These are phyloP conservation scores for Tinea semifulvella DNA, from an alignment of 2,888 invertebrate species.

Conservation along the genomic window DNA sequence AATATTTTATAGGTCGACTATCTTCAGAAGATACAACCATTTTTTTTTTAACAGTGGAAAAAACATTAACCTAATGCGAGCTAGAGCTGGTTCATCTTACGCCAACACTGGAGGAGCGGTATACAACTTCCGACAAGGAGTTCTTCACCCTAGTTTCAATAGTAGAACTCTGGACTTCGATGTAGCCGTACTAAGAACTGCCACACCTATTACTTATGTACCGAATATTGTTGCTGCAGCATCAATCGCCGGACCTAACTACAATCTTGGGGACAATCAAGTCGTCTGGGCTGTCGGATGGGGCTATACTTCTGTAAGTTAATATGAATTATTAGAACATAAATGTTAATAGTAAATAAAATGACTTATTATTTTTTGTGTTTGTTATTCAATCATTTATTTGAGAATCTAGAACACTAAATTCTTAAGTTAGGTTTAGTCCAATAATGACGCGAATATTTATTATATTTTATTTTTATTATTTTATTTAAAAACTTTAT, in stretches of 20 bases:
- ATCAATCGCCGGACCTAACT: conserved; percentile 15
- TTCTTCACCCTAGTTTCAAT: conserved; percentile 13
- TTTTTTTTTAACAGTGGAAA: conserved; percentile 1
- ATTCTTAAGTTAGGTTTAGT: too few relatives aligned
- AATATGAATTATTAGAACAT: too few relatives aligned
- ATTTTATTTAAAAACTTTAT: too few relatives aligned
- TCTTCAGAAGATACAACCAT: too few relatives aligned
- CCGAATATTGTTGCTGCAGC: conserved; percentile 10
- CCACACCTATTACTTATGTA: conserved; percentile 3
- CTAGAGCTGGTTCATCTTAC: conserved; percentile 12
- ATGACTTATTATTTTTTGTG: not conserved
- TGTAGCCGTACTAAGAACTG: conserved; percentile 11
- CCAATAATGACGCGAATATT: too few relatives aligned
- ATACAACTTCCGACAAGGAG: not conserved
- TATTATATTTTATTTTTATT: too few relatives aligned
- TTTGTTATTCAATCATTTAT: too few relatives aligned
- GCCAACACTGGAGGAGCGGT: conserved; percentile 15
- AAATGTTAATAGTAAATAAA: too few relatives aligned
- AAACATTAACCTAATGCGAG: not conserved
- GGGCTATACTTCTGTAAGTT: conserved; percentile 18
- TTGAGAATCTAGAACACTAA: too few relatives aligned
- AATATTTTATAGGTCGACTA: too few relatives aligned
- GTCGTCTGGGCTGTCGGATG: conserved; percentile 17
- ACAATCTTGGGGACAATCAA: conserved; percentile 16
- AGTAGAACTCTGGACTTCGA: conserved; percentile 7